Percentiles rank a stretch among this genome's conserved stretches.
phyloP scores from a whole-genome alignment of 1,140 invertebrate genomes.

The Colletes latitarsis region DNA sequence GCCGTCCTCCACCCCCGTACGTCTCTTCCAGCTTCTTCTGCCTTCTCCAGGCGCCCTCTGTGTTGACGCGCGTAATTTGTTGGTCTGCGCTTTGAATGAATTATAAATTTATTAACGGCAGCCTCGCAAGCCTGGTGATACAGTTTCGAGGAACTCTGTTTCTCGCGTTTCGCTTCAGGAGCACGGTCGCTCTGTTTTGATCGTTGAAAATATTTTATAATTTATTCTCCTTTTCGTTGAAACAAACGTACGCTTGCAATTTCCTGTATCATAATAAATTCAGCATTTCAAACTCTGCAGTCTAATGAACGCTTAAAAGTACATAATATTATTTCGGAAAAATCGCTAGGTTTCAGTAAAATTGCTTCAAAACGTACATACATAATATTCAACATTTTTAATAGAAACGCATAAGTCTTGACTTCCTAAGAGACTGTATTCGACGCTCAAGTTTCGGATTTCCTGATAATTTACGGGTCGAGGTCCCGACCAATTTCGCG shows the following conservation, averaged over 20 bases:
- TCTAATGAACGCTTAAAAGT: no score
- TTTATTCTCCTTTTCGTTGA: no score
- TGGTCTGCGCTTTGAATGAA: conserved; percentile 71
- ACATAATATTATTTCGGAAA: no score
- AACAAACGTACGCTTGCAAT: no score
- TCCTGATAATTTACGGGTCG: conserved; percentile 19
- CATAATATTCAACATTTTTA: no score
- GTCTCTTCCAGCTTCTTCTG: conserved; percentile 5
- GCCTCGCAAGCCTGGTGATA: background rate
- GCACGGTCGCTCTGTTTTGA: background rate
- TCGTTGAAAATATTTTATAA: no score
- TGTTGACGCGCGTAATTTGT: conserved; percentile 78
- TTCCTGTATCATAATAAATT: no score
- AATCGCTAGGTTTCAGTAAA: no score
- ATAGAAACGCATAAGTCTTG: no score
- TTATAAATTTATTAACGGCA: conserved; percentile 73
- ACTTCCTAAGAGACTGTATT: background rate
- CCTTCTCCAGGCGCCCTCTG: conserved; percentile 31
- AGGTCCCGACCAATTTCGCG: conserved; percentile 28
- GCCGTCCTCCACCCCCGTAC: conserved; percentile 29
- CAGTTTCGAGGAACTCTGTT: conserved; percentile 29
- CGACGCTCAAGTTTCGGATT: conserved; percentile 15
- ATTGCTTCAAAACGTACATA: no score
- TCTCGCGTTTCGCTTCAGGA: background rate
- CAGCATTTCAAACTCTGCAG: no score